Conservation (phyloP, 2,888 invertebrate genomes). For the Phortica magna region DNA sequence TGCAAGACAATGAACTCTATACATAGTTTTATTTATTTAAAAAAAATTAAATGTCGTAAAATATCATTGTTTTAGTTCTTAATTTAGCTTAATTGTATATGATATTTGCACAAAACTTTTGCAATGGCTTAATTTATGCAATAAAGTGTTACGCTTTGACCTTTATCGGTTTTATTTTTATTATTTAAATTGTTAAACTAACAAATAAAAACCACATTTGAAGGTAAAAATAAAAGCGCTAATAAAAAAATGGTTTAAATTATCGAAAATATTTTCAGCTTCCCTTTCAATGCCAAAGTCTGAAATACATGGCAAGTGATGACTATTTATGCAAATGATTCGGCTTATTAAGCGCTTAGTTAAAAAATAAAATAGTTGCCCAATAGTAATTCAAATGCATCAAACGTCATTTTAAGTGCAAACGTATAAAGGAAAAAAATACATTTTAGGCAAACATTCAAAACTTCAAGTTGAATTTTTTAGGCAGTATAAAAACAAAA, state of each 20-base stretch:
- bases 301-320: neutral
- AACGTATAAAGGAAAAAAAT: too few species aligned
- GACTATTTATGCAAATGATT: neutral
- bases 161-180: conserved; percentile 43
- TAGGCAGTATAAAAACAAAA: too few species aligned
- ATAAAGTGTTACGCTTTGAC: conserved; percentile 60
- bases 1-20: too few species aligned
- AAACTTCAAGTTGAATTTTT: too few species aligned
- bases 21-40: too few species aligned
- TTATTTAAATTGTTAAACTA: conserved; percentile 43
- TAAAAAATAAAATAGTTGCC: neutral
- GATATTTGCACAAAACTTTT: neutral
- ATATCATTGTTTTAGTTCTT: too few species aligned
- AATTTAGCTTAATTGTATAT: neutral
- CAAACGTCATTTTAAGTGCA: conserved; percentile 16
- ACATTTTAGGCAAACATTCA: too few species aligned
- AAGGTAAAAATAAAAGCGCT: neutral
- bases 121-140: conserved; percentile 25
- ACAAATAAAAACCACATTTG: neutral
- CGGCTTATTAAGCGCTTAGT: neutral
- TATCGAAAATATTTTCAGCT: neutral
- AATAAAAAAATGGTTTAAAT: neutral
- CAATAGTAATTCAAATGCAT: conserved; percentile 22
- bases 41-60: too few species aligned
- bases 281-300: neutral